Evolutionary conservation across 2,113 vertebrate genomes (phyloP).

Genomic region (Nannobrachium achirus): DNA sequence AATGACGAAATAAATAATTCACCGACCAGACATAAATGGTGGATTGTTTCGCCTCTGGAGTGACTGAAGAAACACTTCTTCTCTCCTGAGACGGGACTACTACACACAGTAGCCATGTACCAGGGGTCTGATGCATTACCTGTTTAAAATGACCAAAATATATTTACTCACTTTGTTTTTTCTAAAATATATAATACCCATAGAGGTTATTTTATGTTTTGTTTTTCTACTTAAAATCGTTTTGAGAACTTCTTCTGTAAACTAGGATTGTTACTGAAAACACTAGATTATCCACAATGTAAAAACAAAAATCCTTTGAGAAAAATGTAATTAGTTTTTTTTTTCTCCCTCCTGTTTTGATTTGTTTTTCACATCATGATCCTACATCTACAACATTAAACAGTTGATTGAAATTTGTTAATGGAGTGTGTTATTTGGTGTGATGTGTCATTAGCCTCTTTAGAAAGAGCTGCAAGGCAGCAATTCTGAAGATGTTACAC

Average conservation of each 20-base stretch:
- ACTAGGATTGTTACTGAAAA: conserved; percentile 85
- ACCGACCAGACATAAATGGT: conserved; percentile 50
- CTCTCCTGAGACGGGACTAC: conserved; percentile 46
- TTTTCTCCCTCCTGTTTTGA: conserved; percentile 74
- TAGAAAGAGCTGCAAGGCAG: conserved; percentile 69
- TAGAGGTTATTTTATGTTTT: conserved; percentile 55
- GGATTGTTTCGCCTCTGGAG: conserved; percentile 41
- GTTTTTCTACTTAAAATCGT: conserved; percentile 63
- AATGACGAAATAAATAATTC: conserved; percentile 60
- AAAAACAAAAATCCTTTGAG: conserved; percentile 83
- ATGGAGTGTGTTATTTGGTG: conserved; percentile 71
- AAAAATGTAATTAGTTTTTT: conserved; percentile 80
- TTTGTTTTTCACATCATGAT: conserved; percentile 91
- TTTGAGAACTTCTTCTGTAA: conserved; percentile 79
- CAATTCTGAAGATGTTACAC: conserved; percentile 46
- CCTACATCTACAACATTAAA: conserved; percentile 97
- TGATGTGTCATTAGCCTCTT: conserved; percentile 61
- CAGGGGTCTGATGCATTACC: conserved; percentile 56
- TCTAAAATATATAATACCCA: conserved; percentile 47
- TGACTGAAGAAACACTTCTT: conserved; percentile 28
- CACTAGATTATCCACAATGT: conserved; percentile 89
- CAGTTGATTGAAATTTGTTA: conserved; percentile 90
- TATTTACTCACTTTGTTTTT: conserved; percentile 60
- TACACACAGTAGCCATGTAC: conserved; percentile 67
- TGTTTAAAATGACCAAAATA: conserved; percentile 80